These are phyloP conservation scores for Eutrigla gurnardus DNA, from an alignment of 2,797 vertebrate genomes.

Conservation along the genomic window DNA sequence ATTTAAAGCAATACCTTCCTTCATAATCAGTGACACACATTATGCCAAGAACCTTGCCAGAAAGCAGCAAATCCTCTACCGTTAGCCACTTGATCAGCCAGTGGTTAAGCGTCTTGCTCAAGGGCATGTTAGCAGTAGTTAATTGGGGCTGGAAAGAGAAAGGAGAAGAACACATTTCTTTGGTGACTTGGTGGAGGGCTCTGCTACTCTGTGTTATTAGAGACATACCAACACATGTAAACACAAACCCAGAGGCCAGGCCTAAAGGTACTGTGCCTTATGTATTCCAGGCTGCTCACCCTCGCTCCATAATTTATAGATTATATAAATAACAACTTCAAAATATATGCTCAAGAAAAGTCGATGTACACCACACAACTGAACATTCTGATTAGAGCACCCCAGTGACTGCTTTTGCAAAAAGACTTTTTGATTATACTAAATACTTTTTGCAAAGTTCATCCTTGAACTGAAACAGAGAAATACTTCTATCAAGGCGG, in stretches of 20 bases:
- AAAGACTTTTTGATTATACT: background rate
- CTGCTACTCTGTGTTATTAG: constrained; percentile 15
- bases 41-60: background rate
- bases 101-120: constrained; percentile 17
- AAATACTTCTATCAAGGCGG: constrained; percentile 1
- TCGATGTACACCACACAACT: no score
- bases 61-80: background rate
- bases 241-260: constrained; percentile 34
- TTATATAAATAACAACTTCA: background rate
- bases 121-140: constrained; percentile 14
- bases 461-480: background rate
- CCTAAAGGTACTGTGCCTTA: constrained; percentile 26
- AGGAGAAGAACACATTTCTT: constrained; percentile 1
- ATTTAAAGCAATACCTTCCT: background rate
- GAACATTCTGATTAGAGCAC: background rate
- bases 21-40: constrained; percentile 7
- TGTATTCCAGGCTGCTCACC: constrained; percentile 17
- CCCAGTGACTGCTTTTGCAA: background rate
- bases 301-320: background rate
- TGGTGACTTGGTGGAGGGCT: constrained; percentile 13
- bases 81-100: background rate
- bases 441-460: constrained; percentile 24
- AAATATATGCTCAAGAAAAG: background rate
- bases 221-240: constrained; percentile 16
- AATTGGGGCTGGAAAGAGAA: background rate